Percentiles rank a stretch among this genome's conserved stretches.
These are phyloP conservation scores for Sylvietta virens DNA, from an alignment of 2,113 vertebrate genomes.

Conservation along the genomic window DNA sequence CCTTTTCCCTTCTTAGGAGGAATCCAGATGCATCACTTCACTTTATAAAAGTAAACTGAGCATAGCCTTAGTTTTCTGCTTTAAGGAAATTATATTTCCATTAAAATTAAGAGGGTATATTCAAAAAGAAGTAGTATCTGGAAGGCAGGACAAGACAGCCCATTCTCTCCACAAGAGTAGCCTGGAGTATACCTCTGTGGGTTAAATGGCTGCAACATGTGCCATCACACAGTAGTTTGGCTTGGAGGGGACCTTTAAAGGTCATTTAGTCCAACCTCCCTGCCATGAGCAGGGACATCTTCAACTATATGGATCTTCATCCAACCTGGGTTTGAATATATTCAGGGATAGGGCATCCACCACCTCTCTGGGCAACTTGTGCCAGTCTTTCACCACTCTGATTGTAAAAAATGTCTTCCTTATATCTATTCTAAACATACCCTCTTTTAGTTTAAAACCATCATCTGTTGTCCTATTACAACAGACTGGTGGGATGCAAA, in stretches of 20 bases:
- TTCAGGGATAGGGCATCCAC: neutral
- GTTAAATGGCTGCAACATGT: rapidly evolving
- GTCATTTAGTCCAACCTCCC: neutral
- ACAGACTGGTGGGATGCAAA: no score
- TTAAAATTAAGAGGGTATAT: neutral
- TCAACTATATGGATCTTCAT: neutral
- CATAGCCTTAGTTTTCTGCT: neutral
- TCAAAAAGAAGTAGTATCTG: neutral
- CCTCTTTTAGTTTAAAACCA: neutral
- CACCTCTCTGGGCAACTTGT: neutral
- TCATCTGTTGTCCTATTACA: neutral
- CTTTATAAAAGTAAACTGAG: neutral
- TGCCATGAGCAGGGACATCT: neutral
- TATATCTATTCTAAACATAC: neutral
- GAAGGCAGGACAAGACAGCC: neutral
- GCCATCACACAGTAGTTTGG: neutral
- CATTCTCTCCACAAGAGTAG: neutral
- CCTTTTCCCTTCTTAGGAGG: neutral
- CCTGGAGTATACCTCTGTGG: rapidly evolving
- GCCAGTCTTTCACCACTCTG: neutral
- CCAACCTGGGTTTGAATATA: neutral
- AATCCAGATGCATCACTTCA: neutral
- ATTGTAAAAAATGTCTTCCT: neutral
- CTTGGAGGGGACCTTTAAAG: neutral
- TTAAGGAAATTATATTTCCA: neutral